Evolutionary conservation across 2,797 vertebrate species (phyloP), one percentile per base, ranked within the genome.

Genomic region (Buphagus erythrorhynchus): DNA sequence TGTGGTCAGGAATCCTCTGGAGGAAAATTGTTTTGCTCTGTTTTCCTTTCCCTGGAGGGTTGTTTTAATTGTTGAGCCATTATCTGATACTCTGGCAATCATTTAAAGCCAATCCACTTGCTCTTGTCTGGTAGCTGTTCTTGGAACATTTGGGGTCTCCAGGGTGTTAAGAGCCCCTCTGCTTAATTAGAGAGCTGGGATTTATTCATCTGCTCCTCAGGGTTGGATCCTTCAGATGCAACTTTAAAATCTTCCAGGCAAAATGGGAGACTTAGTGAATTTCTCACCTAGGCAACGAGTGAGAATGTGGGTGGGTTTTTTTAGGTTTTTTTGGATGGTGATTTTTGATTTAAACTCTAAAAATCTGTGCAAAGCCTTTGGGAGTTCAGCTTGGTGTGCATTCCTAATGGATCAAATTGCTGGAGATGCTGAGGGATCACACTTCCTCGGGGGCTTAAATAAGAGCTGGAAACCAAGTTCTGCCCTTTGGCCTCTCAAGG

Each of bases 381-480:
- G 88, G 86, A 92, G 58, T 10, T 75, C 8, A 10, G 71, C 74
- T 48, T 59, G 66, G 66, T 16, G 3, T 38, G 28, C 72, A 58
- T 58, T 31, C 25, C 77, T 89, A 63, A 79, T 82, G 71, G 74
- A 58, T 76, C 43, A 97, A 91, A 94, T 94, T 95, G 90, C 57
- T 52, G 6, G 82, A 74, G 78, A 68, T 63, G 76, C 82, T 71
- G 81, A 65, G 48, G 61, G 83, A 52, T 91, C 91, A 86, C 85
- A 61, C 74, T 67, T 81, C 65, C 42, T 16, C 5, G 16, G 54
- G 31, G 16, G 66, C 63, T 87, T 35, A 59, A 79, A 55, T 65
- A 49, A 55, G 68, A 90, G 46, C 86, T 95, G 86, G 49, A 72
- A 73, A 38, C 45, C 22, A 3, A n/a, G 43, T 29, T 61, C 52